Conservation (phyloP, 2,888 invertebrate genomes). For the Agrotis exclamationis region DNA sequence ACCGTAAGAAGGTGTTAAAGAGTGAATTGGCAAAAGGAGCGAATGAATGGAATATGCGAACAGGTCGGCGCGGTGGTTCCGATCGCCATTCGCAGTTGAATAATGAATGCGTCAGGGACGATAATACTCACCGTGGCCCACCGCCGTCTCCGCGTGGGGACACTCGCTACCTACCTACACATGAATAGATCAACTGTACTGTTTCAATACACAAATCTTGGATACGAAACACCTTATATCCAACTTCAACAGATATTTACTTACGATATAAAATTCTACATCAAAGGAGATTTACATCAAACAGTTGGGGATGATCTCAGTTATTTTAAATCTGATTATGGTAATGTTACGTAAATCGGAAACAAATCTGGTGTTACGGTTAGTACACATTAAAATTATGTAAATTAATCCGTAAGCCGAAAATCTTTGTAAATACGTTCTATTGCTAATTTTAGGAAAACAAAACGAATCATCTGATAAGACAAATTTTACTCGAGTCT, state of each 20-base stretch:
- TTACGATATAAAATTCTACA: neutral
- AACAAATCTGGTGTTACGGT: constrained; percentile 43
- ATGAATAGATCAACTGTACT: constrained; percentile 38
- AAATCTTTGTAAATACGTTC: constrained; percentile 22
- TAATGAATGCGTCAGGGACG: constrained; percentile 80
- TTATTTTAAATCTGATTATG: constrained; percentile 47
- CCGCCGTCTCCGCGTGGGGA: constrained; percentile 49
- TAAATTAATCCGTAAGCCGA: constrained; percentile 36
- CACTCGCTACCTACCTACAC: constrained; percentile 42
- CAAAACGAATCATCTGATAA: neutral
- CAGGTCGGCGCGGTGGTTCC: constrained; percentile 74
- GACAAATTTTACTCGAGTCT: neutral
- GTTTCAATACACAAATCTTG: constrained; percentile 14
- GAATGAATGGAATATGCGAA: constrained; percentile 87
- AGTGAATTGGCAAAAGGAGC: constrained; percentile 87
- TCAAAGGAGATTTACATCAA: neutral
- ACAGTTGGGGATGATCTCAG: neutral
- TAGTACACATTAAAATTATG: constrained; percentile 45
- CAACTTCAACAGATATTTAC: neutral
- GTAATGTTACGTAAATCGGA: constrained; percentile 50
- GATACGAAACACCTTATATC: neutral
- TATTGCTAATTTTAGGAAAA: constrained; percentile 7
- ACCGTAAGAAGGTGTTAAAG: constrained; percentile 89
- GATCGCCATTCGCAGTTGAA: constrained; percentile 80
- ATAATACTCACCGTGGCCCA: constrained; percentile 71